Conservation (phyloP, 2,113 vertebrate species). For the Xenus cinereus region DNA sequence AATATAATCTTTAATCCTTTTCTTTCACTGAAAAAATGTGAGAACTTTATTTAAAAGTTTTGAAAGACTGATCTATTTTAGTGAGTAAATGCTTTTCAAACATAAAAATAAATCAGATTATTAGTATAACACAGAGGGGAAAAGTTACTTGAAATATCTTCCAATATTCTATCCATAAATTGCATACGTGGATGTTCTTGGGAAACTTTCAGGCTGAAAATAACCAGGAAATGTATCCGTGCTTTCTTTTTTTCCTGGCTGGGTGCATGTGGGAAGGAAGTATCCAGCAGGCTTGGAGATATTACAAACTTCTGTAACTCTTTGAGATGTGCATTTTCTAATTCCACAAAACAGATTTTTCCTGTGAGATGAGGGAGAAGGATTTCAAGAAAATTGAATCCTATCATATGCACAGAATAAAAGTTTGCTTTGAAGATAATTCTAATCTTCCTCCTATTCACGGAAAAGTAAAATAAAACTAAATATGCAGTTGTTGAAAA, state of each 20-base stretch:
- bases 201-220: neutral
- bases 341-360: neutral
- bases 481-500: neutral
- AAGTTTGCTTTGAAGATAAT: neutral
- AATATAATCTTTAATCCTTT: slow-evolving; percentile 72
- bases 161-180: neutral
- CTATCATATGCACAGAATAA: neutral
- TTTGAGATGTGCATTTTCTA: neutral
- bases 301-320: neutral
- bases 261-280: neutral
- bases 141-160: neutral
- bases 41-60: slow-evolving; percentile 57
- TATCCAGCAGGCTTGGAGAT: neutral
- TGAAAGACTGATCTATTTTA: neutral
- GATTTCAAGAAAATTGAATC: neutral
- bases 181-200: neutral
- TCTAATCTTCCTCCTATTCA: neutral
- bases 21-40: slow-evolving; percentile 63
- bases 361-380: neutral
- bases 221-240: neutral
- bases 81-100: neutral
- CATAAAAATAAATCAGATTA: slow-evolving; percentile 1
- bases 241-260: neutral
- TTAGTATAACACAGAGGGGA: neutral
- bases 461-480: neutral